Conservation (phyloP, 2,113 vertebrate genomes). For the Vulpes lagopus region DNA sequence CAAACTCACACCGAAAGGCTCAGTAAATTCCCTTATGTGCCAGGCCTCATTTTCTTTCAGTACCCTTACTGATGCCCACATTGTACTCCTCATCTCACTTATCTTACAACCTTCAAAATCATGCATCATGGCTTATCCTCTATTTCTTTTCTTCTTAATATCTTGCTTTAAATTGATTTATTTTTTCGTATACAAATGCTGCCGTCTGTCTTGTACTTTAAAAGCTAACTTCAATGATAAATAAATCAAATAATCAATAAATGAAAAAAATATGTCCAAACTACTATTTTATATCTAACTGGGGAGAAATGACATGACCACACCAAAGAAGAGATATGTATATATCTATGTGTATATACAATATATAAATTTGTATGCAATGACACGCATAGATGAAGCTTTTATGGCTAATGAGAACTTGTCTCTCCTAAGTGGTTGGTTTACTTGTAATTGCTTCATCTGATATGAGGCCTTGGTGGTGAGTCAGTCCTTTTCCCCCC, state of each 20-base stretch:
- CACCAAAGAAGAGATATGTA: neutral
- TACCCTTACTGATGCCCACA: neutral
- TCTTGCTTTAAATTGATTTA: slow-evolving; percentile 19
- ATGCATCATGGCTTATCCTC: neutral
- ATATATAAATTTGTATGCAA: neutral
- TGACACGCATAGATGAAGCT: neutral
- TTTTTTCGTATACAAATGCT: slow-evolving; percentile 38
- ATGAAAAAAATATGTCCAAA: neutral
- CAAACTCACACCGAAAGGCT: neutral
- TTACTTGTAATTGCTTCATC: slow-evolving; percentile 17
- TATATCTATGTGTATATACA: neutral
- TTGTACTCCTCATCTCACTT: neutral
- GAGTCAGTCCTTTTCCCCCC: neutral
- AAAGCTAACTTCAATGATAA: neutral
- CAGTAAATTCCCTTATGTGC: neutral
- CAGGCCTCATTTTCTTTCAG: neutral
- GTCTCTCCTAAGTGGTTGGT: neutral
- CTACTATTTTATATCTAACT: neutral
- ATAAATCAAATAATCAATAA: slow-evolving; percentile 18
- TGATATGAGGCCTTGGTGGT: neutral
- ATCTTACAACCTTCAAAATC: neutral
- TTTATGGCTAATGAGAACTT: neutral
- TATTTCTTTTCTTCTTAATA: neutral
- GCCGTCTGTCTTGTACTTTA: neutral
- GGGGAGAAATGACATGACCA: neutral